Evolutionary conservation across 1,140 invertebrate species (phyloP), one percentile per base, ranked within the genome.

Genomic region (Gonioctena quinquepunctata): DNA sequence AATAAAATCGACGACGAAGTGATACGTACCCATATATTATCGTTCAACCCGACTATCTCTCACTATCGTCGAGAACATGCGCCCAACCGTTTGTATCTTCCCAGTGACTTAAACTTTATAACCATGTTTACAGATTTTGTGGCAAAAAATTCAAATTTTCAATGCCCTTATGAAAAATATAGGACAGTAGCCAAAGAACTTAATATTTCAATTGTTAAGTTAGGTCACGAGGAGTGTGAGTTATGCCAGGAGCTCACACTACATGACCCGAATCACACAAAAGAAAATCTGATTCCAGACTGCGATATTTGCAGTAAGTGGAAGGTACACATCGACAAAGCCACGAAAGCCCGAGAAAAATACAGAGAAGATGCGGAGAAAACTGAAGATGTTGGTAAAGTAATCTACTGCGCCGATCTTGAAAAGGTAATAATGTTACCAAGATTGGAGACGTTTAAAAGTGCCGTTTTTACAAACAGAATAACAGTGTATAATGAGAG

Each of bases 351-450:
- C 16, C 65, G 60, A 49, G 6, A 56, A 33, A 21, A 48, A 27
- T 72, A 70, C 25, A 57, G 22, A 52, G 42, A 67, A 27, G 68
- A 73, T 28, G 62, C 42, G 2, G 42, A 19, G 26, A 42, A 6
- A 13, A 7, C 13, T 49, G 52, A 50, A 18, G 26, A 56, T 26
- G 42, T 13, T 13, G n/a, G 8, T 13, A 13, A 8, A 28, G n/a
- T 13, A 74, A 22, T 59, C 64, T 21, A 74, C 48, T 59, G 72
- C 59, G 64, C 71, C 22, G 71, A 80, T 71, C 62, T 81, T 42
- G 76, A 82, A 72, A 80, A 82, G 74, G 77, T 81, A 16, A 49
- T 81, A 23, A 78, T 82, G 76, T 57, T 82, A 22, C 80, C 79
- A 4, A 68, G 75, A 18, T 68, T 82, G 50, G 77, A 80, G 21